Conservation (phyloP, 2,888 invertebrate species). For the Sericinus montela region DNA sequence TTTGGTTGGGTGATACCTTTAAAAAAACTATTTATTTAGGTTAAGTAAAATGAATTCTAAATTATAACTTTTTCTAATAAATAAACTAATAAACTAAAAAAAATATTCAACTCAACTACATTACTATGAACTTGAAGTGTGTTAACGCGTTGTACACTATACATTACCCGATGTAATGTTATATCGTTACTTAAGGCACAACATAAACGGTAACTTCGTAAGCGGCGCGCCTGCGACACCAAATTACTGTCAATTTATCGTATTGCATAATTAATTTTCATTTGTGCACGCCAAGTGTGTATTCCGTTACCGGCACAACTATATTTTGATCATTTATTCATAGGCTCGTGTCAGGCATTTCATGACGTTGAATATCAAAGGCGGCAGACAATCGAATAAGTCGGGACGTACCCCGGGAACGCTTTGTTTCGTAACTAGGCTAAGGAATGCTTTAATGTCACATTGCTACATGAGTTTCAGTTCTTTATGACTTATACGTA, state of each 20-base stretch:
- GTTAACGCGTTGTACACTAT: not conserved
- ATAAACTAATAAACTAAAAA: no score
- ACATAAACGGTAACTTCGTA: conserved; percentile 26
- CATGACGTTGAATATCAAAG: conserved; percentile 42
- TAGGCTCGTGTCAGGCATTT: conserved; percentile 44
- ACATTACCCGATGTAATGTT: conserved; percentile 9
- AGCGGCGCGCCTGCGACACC: conserved; percentile 39
- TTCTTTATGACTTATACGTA: conserved; percentile 5
- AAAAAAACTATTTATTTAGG: no score
- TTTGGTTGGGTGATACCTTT: no score
- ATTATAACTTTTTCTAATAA: no score
- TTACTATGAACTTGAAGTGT: no score
- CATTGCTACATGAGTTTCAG: conserved; percentile 14
- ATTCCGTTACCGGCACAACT: conserved; percentile 44
- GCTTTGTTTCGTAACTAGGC: conserved; percentile 18
- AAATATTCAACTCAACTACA: no score
- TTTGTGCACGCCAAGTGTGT: conserved; percentile 49
- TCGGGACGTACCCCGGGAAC: conserved; percentile 10
- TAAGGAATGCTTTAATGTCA: conserved; percentile 13
- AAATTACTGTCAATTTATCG: conserved; percentile 68
- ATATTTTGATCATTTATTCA: conserved; percentile 60
- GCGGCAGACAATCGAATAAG: conserved; percentile 34
- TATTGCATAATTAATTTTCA: conserved; percentile 67
- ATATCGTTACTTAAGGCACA: conserved; percentile 17
- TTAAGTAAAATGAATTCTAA: no score